A percentile compares a stretch with the other conserved stretches of the same genome.
Conservation (phyloP, 1,140 invertebrate species). For the Mactra quadrangularis region DNA sequence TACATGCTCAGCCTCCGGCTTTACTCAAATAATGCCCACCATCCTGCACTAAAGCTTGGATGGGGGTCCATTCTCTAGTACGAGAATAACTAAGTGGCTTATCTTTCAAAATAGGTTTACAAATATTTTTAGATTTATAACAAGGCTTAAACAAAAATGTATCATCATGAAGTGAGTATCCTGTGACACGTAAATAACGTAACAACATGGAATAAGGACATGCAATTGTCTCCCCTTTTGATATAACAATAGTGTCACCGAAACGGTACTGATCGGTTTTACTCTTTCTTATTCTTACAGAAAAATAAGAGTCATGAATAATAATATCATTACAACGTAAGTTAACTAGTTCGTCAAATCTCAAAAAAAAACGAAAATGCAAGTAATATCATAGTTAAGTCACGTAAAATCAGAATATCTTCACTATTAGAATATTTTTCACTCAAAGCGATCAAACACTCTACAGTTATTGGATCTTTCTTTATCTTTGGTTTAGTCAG, state of each 20-base stretch:
- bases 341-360: constrained; percentile 46
- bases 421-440: not conserved
- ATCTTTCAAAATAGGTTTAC: constrained; percentile 47
- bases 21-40: too few species aligned
- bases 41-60: too few species aligned
- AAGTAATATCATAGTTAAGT: constrained; percentile 36
- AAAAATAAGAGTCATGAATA: constrained; percentile 11
- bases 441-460: constrained; percentile 10
- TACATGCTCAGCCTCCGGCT: too few species aligned
- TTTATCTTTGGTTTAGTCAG: too few species aligned
- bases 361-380: constrained; percentile 19
- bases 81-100: too few species aligned
- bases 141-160: constrained; percentile 42
- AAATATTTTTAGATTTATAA: constrained; percentile 37
- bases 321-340: constrained; percentile 18
- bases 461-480: not conserved
- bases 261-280: constrained; percentile 42
- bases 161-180: not conserved
- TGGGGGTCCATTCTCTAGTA: too few species aligned
- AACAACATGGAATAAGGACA: constrained; percentile 42
- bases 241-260: constrained; percentile 45
- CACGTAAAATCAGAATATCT: constrained; percentile 28
- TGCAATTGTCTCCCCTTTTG: constrained; percentile 16
- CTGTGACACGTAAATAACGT: constrained; percentile 11
- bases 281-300: constrained; percentile 1